A percentile compares a stretch with the other conserved stretches of the same genome.
Conservation (phyloP, 2,888 invertebrate species). For the Limnephilus rhombicus region DNA sequence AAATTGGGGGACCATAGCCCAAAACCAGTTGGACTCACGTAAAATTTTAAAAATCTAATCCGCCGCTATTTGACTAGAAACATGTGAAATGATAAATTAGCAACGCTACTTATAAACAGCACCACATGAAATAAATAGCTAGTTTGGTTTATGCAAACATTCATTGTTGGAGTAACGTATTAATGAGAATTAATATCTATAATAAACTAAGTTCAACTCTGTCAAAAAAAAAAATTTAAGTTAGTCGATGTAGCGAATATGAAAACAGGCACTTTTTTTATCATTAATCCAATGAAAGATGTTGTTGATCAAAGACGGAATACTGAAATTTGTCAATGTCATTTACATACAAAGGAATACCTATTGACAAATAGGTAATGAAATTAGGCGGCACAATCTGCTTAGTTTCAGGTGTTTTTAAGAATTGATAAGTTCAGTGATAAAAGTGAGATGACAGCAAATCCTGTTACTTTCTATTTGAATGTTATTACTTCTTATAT, state of each 20-base stretch:
- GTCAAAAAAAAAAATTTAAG: background rate
- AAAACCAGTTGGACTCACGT: background rate
- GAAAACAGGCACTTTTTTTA: background rate
- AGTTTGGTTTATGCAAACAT: background rate
- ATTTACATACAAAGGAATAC: background rate
- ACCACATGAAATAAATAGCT: conserved; percentile 4
- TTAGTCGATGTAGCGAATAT: background rate
- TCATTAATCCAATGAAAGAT: background rate
- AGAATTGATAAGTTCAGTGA: background rate
- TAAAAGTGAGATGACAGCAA: too few relatives aligned
- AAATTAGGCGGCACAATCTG: background rate
- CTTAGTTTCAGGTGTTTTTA: background rate
- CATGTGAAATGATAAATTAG: background rate
- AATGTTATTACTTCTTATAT: background rate
- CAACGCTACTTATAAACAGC: conserved; percentile 14
- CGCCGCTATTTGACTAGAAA: conserved; percentile 24
- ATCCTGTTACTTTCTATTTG: background rate
- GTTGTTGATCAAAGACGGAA: background rate
- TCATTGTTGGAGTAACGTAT: background rate
- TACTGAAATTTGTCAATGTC: background rate
- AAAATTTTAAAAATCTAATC: background rate
- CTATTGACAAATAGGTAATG: background rate
- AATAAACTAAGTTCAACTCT: background rate
- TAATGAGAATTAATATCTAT: background rate
- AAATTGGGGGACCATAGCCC: background rate